Conservation (phyloP, 2,113 vertebrate species). For the Nannobrachium achirus region DNA sequence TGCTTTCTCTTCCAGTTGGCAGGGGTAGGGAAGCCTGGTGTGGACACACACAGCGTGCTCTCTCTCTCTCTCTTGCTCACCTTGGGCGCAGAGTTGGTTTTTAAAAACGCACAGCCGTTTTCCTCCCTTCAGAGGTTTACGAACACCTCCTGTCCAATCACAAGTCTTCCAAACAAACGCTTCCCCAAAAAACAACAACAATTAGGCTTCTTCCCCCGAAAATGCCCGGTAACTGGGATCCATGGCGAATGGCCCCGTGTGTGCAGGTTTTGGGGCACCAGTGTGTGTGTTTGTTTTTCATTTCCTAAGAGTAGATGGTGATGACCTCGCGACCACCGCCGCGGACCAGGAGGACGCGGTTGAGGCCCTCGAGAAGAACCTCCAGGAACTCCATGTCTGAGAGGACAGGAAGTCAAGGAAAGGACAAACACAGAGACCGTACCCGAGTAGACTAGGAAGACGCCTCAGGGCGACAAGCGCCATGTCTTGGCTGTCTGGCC, state of each 20-base stretch:
- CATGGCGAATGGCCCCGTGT: conserved; percentile 38
- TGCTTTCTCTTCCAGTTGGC: conserved; percentile 52
- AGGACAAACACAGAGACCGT: background rate
- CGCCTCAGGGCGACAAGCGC: background rate
- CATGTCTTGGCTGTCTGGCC: too few relatives aligned
- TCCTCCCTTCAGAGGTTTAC: conserved; percentile 13
- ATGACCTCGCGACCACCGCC: conserved; percentile 95
- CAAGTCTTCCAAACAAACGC: conserved; percentile 40
- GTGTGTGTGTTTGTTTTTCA: background rate
- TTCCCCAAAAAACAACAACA: conserved; percentile 21
- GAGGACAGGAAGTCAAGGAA: conserved; percentile 70
- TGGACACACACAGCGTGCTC: conserved; percentile 30
- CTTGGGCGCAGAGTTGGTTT: background rate
- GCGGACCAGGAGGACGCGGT: conserved; percentile 90
- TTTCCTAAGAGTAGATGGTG: conserved; percentile 92
- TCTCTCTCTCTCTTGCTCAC: background rate
- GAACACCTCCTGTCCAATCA: conserved; percentile 41
- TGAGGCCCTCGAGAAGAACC: conserved; percentile 92
- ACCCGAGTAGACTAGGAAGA: background rate
- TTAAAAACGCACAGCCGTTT: background rate
- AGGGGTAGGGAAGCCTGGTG: conserved; percentile 32
- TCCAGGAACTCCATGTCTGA: conserved; percentile 98
- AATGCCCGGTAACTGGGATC: conserved; percentile 41
- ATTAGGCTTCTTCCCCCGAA: conserved; percentile 28
- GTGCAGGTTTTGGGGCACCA: conserved; percentile 38